Conservation (phyloP, 2,797 vertebrate species). For the Enteromius radiatus region DNA sequence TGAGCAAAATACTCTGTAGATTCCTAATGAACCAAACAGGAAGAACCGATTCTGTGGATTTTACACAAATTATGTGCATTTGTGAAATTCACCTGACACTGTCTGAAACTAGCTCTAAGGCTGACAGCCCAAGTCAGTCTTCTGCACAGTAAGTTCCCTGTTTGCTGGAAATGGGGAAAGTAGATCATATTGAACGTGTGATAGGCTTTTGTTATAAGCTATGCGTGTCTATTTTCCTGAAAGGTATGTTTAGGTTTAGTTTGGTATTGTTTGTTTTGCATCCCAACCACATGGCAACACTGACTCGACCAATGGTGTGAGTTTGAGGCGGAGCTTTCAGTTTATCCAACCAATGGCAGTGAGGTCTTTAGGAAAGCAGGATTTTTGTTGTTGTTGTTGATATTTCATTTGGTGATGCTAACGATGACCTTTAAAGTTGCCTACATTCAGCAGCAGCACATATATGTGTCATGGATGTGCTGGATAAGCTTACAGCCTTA, state of each 20-base stretch:
- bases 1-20: slow-evolving; percentile 2
- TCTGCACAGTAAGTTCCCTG: background rate
- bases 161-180: background rate
- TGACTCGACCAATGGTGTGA: background rate
- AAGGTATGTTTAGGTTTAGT: background rate
- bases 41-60: slow-evolving; percentile 1
- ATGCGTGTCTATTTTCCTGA: background rate
- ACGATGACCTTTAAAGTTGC: background rate
- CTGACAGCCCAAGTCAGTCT: slow-evolving; percentile 1
- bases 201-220: background rate
- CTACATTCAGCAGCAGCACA: no score
- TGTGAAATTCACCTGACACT: background rate
- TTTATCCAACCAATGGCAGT: background rate
- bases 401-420: no score
- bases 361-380: background rate
- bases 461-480: background rate
- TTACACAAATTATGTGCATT: slow-evolving; percentile 5
- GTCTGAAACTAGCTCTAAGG: background rate
- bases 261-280: background rate
- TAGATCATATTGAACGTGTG: background rate
- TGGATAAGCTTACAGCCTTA: background rate
- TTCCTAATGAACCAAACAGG: background rate
- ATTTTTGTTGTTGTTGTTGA: background rate
- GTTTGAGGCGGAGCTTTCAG: background rate
- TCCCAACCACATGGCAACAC: background rate